A percentile compares a stretch with the other conserved stretches of the same genome.
These are phyloP conservation scores for Heterotilapia buettikoferi DNA, from an alignment of 2,113 vertebrate genomes.

Conservation along the genomic window DNA sequence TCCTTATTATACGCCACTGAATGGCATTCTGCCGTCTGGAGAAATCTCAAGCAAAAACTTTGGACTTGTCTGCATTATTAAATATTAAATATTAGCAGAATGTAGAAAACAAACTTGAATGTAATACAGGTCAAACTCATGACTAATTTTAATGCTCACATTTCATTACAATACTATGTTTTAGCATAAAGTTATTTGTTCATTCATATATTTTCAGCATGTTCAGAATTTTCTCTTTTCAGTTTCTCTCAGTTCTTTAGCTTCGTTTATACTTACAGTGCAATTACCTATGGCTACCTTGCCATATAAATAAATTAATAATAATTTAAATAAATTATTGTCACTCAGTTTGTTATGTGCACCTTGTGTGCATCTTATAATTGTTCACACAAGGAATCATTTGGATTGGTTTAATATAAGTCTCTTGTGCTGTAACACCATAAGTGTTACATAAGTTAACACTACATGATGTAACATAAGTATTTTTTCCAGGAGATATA, in stretches of 20 bases:
- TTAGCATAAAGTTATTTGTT: not conserved
- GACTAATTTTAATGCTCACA: not conserved
- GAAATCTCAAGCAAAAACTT: not conserved
- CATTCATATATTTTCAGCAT: not conserved
- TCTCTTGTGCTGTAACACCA: not conserved
- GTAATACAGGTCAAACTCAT: not conserved
- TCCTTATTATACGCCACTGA: not conserved
- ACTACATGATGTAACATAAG: not conserved
- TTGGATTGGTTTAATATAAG: not conserved
- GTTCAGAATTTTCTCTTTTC: not conserved
- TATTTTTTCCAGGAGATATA: conserved; percentile 22
- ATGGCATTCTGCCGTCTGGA: not conserved
- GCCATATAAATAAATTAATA: not conserved
- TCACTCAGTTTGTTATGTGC: not conserved
- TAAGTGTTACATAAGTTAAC: not conserved
- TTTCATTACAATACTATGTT: not conserved
- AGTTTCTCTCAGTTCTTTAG: not conserved
- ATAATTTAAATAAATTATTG: not conserved
- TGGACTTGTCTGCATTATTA: not conserved
- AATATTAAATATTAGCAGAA: not conserved
- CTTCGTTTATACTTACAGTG: not conserved
- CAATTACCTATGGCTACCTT: not conserved
- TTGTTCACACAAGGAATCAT: not conserved
- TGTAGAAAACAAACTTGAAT: not conserved
- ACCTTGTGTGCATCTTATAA: not conserved